Base-by-base conservation (phyloP, 2,113 vertebrate species). In the Terrapene triunguis region DNA sequence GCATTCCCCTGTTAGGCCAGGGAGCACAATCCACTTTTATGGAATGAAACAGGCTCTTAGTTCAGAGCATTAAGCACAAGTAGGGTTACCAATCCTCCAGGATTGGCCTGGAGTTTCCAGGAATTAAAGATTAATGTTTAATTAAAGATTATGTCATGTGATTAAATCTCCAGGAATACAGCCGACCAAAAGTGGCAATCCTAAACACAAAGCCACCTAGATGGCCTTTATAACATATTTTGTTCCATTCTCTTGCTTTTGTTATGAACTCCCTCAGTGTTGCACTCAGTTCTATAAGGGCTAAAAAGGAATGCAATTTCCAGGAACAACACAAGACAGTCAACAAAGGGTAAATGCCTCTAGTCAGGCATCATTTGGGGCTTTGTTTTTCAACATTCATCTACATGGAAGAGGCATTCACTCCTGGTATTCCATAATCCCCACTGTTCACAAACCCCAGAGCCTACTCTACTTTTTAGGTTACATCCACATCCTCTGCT, bases 1-100 rank as follows among this genome's bases (percentile, higher is more conserved):
- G 3, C 85, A 10, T n/a, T 80, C 44, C 24, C 62, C 0, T 0
- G 3, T 27, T 48, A 89, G n/a, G 8, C 27, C 38, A 62, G n/a
- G 80, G 10, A 38, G 65, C 48, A 44, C 81, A 44, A 47, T 80
- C 65, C 6, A 44, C 25, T 55, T 9, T 47, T 53, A 84, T 74
- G 69, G 38, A 93, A 69, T 32, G 89, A 90, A 80, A 4, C 10
- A 80, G 11, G 22, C 78, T 27, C 27, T 21, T 29, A 57, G 12
- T 42, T 88, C 55, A n/a, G 14, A 92, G 55, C 2, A 0, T 19
- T 80, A 76, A 55, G 42, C 69, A 54, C 53, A 54, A 54, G 53
- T 22, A 54, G 21, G 8, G 21, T 54, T 54, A 21, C 53, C 53
- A 54, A 22, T 7, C 53, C 21, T 54, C 21, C 53, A 54, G 53